Percentiles rank a stretch among this genome's conserved stretches.
Evolutionary conservation across 2,797 vertebrate genomes (phyloP).

Genomic region (Threskiornis aethiopicus): DNA sequence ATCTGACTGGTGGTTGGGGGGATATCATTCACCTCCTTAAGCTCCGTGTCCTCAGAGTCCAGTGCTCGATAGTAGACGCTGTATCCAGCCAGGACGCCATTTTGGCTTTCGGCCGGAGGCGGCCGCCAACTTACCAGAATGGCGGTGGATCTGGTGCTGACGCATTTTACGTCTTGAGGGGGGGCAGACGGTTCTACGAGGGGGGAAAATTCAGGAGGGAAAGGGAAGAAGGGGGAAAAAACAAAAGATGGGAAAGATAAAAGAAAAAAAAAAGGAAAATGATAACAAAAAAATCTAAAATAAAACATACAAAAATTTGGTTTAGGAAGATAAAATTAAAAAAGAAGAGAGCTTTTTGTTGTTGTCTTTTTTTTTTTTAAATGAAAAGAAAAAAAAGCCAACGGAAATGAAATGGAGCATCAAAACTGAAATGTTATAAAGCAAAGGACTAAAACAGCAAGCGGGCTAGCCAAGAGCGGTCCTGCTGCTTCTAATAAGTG

Average conservation of each 20-base stretch:
- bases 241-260: conserved; percentile 84
- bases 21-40: conserved; percentile 84
- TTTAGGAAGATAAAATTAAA: conserved; percentile 72
- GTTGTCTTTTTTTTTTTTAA: conserved; percentile 5
- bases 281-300: conserved; percentile 80
- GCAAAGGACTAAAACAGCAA: background rate
- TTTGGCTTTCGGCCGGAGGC: conserved; percentile 90
- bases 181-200: conserved; percentile 96
- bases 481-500: background rate
- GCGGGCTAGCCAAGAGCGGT: conserved; percentile 58
- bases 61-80: conserved; percentile 90
- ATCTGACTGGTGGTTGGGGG: conserved; percentile 84
- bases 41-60: conserved; percentile 83
- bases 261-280: conserved; percentile 88
- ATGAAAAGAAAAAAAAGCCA: conserved; percentile 45
- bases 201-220: conserved; percentile 67
- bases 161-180: conserved; percentile 97
- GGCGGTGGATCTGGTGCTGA: conserved; percentile 94
- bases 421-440: conserved; percentile 32
- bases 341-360: conserved; percentile 62
- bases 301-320: conserved; percentile 65
- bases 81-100: conserved; percentile 92
- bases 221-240: conserved; percentile 60
- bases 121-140: conserved; percentile 99
- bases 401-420: conserved; percentile 38